Evolutionary conservation across 2,888 invertebrate species (phyloP), one percentile per base, ranked within the genome.

Genomic region (Tholera decimalis): DNA sequence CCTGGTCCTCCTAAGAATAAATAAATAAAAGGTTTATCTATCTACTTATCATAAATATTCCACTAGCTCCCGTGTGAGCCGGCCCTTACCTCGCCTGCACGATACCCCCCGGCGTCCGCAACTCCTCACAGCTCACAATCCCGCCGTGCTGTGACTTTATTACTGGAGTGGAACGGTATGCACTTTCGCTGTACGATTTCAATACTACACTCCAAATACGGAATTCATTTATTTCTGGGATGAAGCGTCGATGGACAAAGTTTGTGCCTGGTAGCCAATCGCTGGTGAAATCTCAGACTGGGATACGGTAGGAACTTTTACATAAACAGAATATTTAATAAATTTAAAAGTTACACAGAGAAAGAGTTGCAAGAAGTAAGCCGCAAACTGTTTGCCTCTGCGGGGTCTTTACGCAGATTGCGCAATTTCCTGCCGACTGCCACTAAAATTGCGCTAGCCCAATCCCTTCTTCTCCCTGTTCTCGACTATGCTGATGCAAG

Each of bases 91-190:
- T 9, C 47, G 53, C 46, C 55, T 22, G 49, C 41, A 56, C 63
- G 53, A 13, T 22, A 53, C 41, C 20, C 53, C 33, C 37, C 30
- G 60, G 11, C 57, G 64, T 18, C 50, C 44, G 37, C 60, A 43
- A 51, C 46, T 68, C 28, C 24, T 39, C 15, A 20, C 20, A 20
- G 63, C 33, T 37, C 37, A 55, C 43, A 62, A 62, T 63, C 51
- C 39, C 62, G 50, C 24, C 66, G 68, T 54, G 59, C 60, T 50
- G 60, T 61, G 67, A 77, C 60, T 79, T 73, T 80, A 80, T 73
- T 68, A 77, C 63, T 55, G 18, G 28, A 37, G 56, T 33, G 41
- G 67, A 71, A 65, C 46, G 69, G 62, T 49, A 66, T 80, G 62
- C 53, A 66, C 51, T 50, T 54, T 60, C 57, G 59, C 49, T 39